Evolutionary conservation across 2,113 vertebrate genomes (phyloP).

Genomic region (Halichoerus grypus): DNA sequence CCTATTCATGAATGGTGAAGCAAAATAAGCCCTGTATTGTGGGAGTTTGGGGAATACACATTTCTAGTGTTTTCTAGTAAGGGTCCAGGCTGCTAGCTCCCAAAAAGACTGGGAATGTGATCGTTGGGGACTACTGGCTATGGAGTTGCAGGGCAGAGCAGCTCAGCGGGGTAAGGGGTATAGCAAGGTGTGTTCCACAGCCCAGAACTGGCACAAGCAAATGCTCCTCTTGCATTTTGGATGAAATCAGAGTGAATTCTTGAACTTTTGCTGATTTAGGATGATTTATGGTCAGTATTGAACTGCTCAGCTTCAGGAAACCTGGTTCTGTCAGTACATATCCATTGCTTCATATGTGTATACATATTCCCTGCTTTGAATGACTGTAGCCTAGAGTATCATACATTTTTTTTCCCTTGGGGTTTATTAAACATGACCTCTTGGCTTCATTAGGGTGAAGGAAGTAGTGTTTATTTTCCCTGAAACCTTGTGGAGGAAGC

Average conservation of each 20-base stretch:
- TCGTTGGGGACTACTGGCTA: background rate
- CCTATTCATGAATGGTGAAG: slow-evolving; percentile 21
- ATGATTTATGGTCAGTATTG: slow-evolving; percentile 74
- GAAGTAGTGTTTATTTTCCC: slow-evolving; percentile 68
- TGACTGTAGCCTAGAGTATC: slow-evolving; percentile 72
- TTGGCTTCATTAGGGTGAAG: slow-evolving; percentile 79
- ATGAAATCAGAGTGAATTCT: slow-evolving; percentile 57
- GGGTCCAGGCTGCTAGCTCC: background rate
- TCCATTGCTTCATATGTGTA: slow-evolving; percentile 55
- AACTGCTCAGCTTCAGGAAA: slow-evolving; percentile 74
- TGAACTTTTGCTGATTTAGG: slow-evolving; percentile 70
- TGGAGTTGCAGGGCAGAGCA: slow-evolving; percentile 53
- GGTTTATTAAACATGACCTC: slow-evolving; percentile 75
- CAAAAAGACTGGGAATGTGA: background rate
- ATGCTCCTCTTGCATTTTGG: slow-evolving; percentile 38
- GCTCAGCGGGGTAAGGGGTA: slow-evolving; percentile 50
- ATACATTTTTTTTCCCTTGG: slow-evolving; percentile 71
- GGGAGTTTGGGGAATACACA: slow-evolving; percentile 33
- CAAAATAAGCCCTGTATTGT: slow-evolving; percentile 44
- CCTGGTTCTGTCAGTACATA: slow-evolving; percentile 74
- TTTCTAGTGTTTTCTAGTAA: slow-evolving; percentile 42
- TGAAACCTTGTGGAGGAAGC: slow-evolving; percentile 63
- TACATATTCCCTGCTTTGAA: slow-evolving; percentile 67
- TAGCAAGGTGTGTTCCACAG: slow-evolving; percentile 56
- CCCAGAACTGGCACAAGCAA: slow-evolving; percentile 71